These are phyloP conservation scores for Ophion obscuratus DNA, from an alignment of 2,888 invertebrate genomes.

Conservation along the genomic window DNA sequence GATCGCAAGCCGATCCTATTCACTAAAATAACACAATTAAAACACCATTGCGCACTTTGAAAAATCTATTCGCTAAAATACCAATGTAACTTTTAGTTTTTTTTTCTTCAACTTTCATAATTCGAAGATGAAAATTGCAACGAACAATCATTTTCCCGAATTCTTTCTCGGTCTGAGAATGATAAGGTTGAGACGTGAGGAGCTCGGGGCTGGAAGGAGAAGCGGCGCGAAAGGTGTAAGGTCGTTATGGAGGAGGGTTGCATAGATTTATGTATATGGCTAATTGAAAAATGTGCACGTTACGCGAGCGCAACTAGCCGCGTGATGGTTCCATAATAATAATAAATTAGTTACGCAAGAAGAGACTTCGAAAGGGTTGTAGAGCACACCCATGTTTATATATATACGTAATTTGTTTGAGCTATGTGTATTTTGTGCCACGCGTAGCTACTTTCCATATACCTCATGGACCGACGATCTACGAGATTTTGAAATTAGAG, in stretches of 20 bases:
- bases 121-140: background rate
- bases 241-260: slow-evolving; percentile 16
- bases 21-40: no score
- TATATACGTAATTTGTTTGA: slow-evolving; percentile 2
- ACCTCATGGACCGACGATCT: slow-evolving; percentile 69
- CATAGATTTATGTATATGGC: slow-evolving; percentile 18
- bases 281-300: slow-evolving; percentile 75
- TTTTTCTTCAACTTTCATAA: background rate
- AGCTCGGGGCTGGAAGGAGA: background rate
- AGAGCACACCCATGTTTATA: background rate
- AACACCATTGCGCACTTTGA: no score
- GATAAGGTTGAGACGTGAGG: background rate
- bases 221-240: slow-evolving; percentile 15
- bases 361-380: slow-evolving; percentile 72
- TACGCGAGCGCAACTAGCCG: slow-evolving; percentile 73
- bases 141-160: background rate
- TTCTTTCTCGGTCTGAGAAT: background rate
- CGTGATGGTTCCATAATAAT: slow-evolving; percentile 80
- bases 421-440: slow-evolving; percentile 22
- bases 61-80: background rate
- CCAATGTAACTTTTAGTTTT: background rate
- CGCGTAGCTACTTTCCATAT: slow-evolving; percentile 73
- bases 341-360: slow-evolving; percentile 83
- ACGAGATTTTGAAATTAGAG: slow-evolving; percentile 80
- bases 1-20: no score